phyloP scores from a whole-genome alignment of 2,888 invertebrate genomes.

The Cantharis rustica region DNA sequence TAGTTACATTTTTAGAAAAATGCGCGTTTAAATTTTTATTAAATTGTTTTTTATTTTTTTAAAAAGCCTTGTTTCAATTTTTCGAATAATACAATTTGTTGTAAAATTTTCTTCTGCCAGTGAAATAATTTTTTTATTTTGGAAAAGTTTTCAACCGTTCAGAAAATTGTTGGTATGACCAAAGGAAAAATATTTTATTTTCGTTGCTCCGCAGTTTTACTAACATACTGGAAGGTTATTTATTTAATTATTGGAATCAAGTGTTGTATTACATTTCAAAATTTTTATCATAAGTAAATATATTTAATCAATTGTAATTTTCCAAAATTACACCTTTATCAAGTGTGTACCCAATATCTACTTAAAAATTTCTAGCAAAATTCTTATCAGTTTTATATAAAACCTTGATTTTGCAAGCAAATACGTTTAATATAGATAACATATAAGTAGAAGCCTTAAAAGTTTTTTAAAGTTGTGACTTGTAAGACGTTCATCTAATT shows the following conservation, averaged over 20 bases:
- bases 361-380: not conserved
- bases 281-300: not conserved
- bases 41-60: too few relatives aligned
- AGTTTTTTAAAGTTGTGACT: not conserved
- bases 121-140: not conserved
- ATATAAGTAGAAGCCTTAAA: not conserved
- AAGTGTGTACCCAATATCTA: not conserved
- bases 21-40: not conserved
- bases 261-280: not conserved
- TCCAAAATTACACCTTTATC: not conserved
- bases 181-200: not conserved
- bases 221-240: not conserved
- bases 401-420: not conserved
- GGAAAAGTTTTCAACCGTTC: not conserved
- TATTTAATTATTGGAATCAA: not conserved
- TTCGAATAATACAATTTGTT: too few relatives aligned
- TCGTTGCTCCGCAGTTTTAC: not conserved
- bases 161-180: too few relatives aligned
- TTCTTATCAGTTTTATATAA: not conserved
- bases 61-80: too few relatives aligned
- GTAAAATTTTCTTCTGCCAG: too few relatives aligned
- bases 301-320: not conserved
- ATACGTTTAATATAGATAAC: not conserved
- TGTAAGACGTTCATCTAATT: not conserved
- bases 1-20: not conserved